phyloP scores from a whole-genome alignment of 2,888 invertebrate genomes.

The Dicycla oo region DNA sequence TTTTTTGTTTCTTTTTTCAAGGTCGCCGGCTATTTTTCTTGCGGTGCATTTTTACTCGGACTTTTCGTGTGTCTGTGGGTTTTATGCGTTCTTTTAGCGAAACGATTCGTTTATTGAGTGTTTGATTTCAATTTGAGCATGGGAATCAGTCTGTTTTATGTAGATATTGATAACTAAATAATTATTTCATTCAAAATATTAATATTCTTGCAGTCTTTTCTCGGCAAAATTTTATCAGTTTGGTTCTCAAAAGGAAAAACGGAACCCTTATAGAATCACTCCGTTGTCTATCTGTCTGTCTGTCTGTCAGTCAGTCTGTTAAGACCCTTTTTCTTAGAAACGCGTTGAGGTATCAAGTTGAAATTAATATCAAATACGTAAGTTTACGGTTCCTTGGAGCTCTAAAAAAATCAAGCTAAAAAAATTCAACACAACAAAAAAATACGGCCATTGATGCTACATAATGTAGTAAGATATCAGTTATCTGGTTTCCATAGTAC shows the following conservation, averaged over 20 bases:
- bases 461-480: no score
- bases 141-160: background rate
- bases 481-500: no score
- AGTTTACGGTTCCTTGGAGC: no score
- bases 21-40: conserved; percentile 79
- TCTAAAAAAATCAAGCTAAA: no score
- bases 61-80: conserved; percentile 66
- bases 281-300: no score
- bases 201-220: background rate
- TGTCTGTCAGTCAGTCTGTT: no score
- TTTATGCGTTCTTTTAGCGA: conserved; percentile 46
- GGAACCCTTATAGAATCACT: no score
- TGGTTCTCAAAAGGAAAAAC: background rate
- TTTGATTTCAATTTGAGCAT: conserved; percentile 25
- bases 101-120: conserved; percentile 15
- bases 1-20: conserved; percentile 75
- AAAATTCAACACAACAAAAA: no score
- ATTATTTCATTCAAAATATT: background rate
- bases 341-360: no score
- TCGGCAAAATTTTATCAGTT: background rate
- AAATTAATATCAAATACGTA: no score
- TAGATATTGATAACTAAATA: background rate
- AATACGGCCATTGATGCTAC: no score
- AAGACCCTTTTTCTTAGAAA: no score
- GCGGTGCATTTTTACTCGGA: conserved; percentile 76